phyloP scores from a whole-genome alignment of 2,888 invertebrate genomes.

The Thecophora atra region DNA sequence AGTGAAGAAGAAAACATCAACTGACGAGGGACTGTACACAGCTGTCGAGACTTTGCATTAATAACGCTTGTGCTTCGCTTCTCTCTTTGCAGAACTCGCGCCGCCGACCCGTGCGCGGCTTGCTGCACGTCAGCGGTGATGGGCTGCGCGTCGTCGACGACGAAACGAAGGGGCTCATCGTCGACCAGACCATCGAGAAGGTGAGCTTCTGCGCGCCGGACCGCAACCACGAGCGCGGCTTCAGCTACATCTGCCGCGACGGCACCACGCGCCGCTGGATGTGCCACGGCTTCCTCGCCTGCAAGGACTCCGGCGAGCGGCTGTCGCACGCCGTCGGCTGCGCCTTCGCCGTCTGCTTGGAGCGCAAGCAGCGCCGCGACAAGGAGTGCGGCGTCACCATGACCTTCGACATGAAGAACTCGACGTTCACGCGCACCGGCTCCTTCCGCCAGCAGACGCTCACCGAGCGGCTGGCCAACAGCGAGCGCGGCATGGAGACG shows the following conservation, averaged over 20 bases:
- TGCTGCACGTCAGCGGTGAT: constrained; percentile 92
- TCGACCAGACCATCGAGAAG: constrained; percentile 99
- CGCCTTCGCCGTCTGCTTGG: constrained; percentile 97
- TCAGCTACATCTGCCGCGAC: constrained; percentile 97
- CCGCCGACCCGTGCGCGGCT: constrained; percentile 87
- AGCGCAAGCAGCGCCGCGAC: constrained; percentile 96
- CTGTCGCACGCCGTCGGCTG: constrained; percentile 99
- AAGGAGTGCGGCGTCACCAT: constrained; percentile 95
- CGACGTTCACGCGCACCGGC: constrained; percentile 91
- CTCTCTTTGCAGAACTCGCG: constrained; percentile 82
- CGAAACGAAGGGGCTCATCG: constrained; percentile 97
- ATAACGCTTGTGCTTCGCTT: no score
- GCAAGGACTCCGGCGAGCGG: constrained; percentile 96
- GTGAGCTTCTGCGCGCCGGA: constrained; percentile 99
- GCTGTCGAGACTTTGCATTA: no score
- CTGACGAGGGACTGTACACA: no score
- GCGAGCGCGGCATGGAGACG: constrained; percentile 67
- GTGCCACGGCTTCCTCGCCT: constrained; percentile 98
- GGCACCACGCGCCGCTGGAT: constrained; percentile 99
- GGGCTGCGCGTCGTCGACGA: constrained; percentile 98
- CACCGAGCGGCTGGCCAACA: constrained; percentile 76
- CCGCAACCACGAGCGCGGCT: constrained; percentile 95
- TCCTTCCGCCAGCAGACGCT: constrained; percentile 88
- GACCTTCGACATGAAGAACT: constrained; percentile 89
- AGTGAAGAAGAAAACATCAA: no score